These are phyloP conservation scores for Ceratitis capitata DNA, from an alignment of 1,140 invertebrate genomes.

Conservation along the genomic window DNA sequence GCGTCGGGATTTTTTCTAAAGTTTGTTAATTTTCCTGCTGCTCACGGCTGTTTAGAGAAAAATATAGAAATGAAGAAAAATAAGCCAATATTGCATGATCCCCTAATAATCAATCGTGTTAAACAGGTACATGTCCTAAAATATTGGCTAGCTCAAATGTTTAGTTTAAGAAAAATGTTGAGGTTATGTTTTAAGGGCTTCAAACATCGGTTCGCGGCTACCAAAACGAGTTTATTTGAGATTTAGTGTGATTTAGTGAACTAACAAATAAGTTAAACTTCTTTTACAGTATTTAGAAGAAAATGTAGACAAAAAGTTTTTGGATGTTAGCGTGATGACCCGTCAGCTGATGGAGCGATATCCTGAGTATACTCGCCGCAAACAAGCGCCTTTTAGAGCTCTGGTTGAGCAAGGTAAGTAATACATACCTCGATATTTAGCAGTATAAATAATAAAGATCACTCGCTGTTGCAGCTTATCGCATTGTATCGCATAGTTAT, in stretches of 20 bases:
- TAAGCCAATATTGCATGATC: slow-evolving; percentile 59
- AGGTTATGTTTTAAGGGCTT: slow-evolving; percentile 38
- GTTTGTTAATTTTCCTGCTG: not conserved
- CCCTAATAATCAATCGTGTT: slow-evolving; percentile 58
- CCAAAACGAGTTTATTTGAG: not conserved
- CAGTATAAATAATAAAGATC: not conserved
- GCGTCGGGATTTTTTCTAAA: not conserved
- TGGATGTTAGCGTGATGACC: slow-evolving; percentile 80
- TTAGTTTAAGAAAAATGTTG: not conserved
- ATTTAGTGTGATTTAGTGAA: not conserved
- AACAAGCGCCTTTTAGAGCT: slow-evolving; percentile 73
- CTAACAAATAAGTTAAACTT: not conserved
- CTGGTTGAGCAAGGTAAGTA: slow-evolving; percentile 72
- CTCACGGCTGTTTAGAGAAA: not conserved
- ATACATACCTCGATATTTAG: not conserved
- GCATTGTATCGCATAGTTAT: slow-evolving; percentile 70
- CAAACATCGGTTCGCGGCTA: not conserved
- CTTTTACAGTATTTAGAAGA: slow-evolving; percentile 70
- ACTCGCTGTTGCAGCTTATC: slow-evolving; percentile 64
- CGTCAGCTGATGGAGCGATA: slow-evolving; percentile 76
- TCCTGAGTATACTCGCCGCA: slow-evolving; percentile 76
- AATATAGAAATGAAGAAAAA: slow-evolving; percentile 57
- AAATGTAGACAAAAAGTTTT: slow-evolving; percentile 76
- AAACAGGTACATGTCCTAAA: slow-evolving; percentile 53
- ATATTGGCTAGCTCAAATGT: not conserved